phyloP scores from a whole-genome alignment of 2,888 invertebrate species.

The Leucophenga montana region DNA sequence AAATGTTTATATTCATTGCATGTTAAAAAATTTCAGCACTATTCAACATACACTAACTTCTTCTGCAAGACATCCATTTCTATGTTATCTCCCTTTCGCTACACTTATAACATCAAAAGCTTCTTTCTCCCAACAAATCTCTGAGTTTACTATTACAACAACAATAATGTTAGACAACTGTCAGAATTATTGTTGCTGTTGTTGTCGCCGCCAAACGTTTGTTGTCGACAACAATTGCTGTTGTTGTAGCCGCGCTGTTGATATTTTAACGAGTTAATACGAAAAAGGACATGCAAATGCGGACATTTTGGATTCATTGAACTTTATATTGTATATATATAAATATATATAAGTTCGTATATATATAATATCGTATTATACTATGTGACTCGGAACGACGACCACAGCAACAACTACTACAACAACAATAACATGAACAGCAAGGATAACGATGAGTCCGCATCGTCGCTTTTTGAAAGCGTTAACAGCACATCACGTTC shows the following conservation, averaged over 20 bases:
- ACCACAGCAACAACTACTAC: neutral
- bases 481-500: neutral
- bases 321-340: slow-evolving; percentile 53
- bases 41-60: no score
- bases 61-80: no score
- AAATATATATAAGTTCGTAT: no score
- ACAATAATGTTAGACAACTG: slow-evolving; percentile 25
- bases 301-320: slow-evolving; percentile 64
- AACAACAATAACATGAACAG: slow-evolving; percentile 7
- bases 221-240: slow-evolving; percentile 17
- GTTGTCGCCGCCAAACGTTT: slow-evolving; percentile 16
- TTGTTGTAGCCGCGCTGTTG: slow-evolving; percentile 40
- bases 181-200: slow-evolving; percentile 38
- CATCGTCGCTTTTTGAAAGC: no score
- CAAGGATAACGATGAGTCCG: neutral
- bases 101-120: slow-evolving; percentile 6
- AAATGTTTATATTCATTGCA: no score
- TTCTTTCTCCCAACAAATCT: neutral
- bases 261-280: slow-evolving; percentile 69
- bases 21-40: no score
- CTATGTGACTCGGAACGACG: neutral
- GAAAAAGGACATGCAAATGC: slow-evolving; percentile 63
- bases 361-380: neutral
- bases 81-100: neutral
- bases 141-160: no score